Evolutionary conservation across 2,888 invertebrate species (phyloP).

Genomic region (Sarcophaga subvicina): DNA sequence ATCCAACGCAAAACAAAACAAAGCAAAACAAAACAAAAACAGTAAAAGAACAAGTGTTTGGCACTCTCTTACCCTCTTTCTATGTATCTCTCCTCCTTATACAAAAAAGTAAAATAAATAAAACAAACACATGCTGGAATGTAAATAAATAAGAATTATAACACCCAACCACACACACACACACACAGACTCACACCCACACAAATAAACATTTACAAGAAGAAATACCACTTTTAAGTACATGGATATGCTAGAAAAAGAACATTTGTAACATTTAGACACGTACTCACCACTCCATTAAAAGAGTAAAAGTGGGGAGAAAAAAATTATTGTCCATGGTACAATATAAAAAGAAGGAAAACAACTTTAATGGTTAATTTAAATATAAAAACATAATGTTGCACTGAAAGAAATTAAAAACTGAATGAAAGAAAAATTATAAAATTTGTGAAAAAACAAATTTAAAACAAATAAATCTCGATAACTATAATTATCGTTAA

Average conservation of each 20-base stretch:
- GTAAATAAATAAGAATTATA: not conserved
- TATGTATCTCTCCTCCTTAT: not conserved
- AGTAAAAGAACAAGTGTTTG: constrained; percentile 58
- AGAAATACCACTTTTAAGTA: constrained; percentile 43
- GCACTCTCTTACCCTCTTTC: constrained; percentile 10
- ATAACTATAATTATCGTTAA: no score
- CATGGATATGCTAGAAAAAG: constrained; percentile 1
- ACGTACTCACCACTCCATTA: constrained; percentile 27
- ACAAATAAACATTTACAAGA: not conserved
- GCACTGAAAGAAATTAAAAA: no score
- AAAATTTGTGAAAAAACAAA: no score
- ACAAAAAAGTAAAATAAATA: not conserved
- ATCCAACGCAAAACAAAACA: not conserved
- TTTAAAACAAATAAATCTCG: no score
- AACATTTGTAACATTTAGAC: constrained; percentile 50
- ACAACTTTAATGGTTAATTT: not conserved
- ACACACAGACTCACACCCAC: not conserved
- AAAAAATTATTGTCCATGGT: not conserved
- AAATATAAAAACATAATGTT: not conserved
- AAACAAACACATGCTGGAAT: not conserved
- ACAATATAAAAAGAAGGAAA: not conserved
- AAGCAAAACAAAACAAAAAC: not conserved
- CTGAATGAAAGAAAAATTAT: no score
- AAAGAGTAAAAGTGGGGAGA: not conserved
- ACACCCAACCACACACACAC: not conserved